These are phyloP conservation scores for Chinchilla lanigera DNA, from an alignment of 2,113 vertebrate genomes.

Conservation along the genomic window DNA sequence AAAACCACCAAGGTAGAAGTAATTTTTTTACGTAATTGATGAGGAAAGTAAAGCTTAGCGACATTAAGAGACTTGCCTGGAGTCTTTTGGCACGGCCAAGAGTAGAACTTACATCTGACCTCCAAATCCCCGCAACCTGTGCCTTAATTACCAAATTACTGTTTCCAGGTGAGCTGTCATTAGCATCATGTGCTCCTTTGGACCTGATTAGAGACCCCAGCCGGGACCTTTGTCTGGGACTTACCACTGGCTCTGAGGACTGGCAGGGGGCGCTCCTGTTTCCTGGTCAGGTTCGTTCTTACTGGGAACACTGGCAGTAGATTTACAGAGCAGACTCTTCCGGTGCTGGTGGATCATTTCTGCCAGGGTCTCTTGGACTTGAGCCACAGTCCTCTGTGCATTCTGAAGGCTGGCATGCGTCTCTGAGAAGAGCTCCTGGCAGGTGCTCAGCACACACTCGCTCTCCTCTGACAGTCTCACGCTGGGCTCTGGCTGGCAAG, in stretches of 20 bases:
- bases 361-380: slow-evolving; percentile 90
- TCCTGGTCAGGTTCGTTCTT: slow-evolving; percentile 71
- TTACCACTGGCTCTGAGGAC: slow-evolving; percentile 77
- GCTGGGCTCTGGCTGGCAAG: not conserved
- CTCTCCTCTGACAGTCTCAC: not conserved
- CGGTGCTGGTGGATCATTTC: slow-evolving; percentile 92
- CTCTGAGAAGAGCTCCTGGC: slow-evolving; percentile 90
- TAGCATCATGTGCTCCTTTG: not conserved
- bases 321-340: slow-evolving; percentile 81
- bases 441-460: slow-evolving; percentile 74
- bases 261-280: not conserved
- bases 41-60: not conserved
- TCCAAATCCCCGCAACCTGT: not conserved
- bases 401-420: slow-evolving; percentile 90
- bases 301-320: slow-evolving; percentile 53
- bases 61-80: not conserved
- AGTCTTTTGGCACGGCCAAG: not conserved
- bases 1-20: not conserved
- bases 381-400: slow-evolving; percentile 85
- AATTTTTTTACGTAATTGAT: not conserved
- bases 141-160: not conserved
- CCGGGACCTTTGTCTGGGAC: not conserved
- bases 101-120: not conserved
- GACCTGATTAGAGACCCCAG: not conserved
- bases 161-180: not conserved